phyloP scores from a whole-genome alignment of 2,888 invertebrate species.

The Cheilosia vulpina region DNA sequence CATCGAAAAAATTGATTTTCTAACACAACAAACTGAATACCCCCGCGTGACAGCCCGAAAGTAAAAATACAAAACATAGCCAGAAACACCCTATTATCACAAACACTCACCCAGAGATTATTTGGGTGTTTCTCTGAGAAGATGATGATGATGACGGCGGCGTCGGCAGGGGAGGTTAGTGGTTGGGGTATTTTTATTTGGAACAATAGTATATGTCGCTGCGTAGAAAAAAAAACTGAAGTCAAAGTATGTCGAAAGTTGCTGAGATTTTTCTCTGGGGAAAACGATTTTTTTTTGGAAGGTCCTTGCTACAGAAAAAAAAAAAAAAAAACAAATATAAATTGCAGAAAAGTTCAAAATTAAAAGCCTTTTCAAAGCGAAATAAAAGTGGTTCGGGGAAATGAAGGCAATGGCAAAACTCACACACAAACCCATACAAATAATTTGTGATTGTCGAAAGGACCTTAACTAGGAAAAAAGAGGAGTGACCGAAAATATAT shows the following conservation, averaged over 20 bases:
- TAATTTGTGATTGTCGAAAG: conserved; percentile 61
- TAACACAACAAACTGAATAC: conserved; percentile 37
- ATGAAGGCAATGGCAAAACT: conserved; percentile 19
- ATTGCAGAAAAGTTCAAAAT: conserved; percentile 59
- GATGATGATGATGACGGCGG: conserved; percentile 32
- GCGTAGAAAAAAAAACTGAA: conserved; percentile 29
- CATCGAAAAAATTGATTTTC: conserved; percentile 65
- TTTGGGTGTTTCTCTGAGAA: conserved; percentile 63
- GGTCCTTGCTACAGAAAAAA: conserved; percentile 45
- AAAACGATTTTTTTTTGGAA: conserved; percentile 49
- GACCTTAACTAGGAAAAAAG: conserved; percentile 16
- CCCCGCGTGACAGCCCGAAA: conserved; percentile 42
- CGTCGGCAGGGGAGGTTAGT: neutral
- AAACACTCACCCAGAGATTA: conserved; percentile 72
- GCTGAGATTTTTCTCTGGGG: conserved; percentile 68
- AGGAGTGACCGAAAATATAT: neutral
- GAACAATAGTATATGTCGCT: conserved; percentile 60
- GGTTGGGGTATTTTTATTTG: conserved; percentile 42
- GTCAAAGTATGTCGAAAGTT: conserved; percentile 54
- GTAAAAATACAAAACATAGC: conserved; percentile 50
- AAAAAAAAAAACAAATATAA: conserved; percentile 54
- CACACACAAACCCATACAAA: conserved; percentile 18
- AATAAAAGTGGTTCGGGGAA: conserved; percentile 59
- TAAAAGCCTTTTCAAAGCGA: conserved; percentile 57
- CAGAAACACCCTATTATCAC: conserved; percentile 71